Evolutionary conservation across 53 echinoderm and acorn worm genomes (phyloP), one percentile per base, ranked within the genome.

Genomic region (Echinometra lucunter): DNA sequence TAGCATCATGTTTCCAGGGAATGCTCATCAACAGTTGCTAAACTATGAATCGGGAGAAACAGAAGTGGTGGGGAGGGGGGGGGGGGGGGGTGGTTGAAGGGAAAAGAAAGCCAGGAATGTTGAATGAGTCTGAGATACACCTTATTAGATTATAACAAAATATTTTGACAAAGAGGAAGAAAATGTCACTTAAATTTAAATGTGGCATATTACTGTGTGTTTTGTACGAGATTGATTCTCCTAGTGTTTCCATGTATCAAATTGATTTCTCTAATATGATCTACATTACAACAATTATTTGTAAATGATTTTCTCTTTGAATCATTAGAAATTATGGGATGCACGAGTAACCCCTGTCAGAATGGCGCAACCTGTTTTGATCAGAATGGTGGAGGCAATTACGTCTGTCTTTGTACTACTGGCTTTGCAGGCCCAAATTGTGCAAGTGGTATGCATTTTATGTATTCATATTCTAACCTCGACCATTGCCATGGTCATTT

Each of bases 341-440:
- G 96, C 80, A 93, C 37, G 37, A 88, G 82, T 28, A 81, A 93
- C 58, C 98, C 98, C 32, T 98, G 98, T 91, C 95, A 95, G 80
- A 98, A 98, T 88, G 97, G 97, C 34, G 98, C 95, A 78, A 93
- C 91, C 16, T 98, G 98, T 94, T 92, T 88, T 67, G 92, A 90
- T 4, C 95, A 92, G 42, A 95, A 95, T 32, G 95, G 97, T 95
- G 74, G 91, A 13, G 93, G 60, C 21, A 85, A 70, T 38, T 97
- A 95, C 42, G 75, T 91, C 80, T 98, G 99, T 67, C 88, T 93
- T 57, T 98, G 99, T 95, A 55, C 96, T 57, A 88, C 85, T 4
- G 97, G 97, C 57, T 95, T 95, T 82, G 92, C 80, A 23, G 98
- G 98, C 66, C 66, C 83, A 1, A 95, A 66, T 7, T 98, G 98